These are phyloP conservation scores for Eidolon dupreanum DNA, from an alignment of 2,797 vertebrate species.

Conservation along the genomic window DNA sequence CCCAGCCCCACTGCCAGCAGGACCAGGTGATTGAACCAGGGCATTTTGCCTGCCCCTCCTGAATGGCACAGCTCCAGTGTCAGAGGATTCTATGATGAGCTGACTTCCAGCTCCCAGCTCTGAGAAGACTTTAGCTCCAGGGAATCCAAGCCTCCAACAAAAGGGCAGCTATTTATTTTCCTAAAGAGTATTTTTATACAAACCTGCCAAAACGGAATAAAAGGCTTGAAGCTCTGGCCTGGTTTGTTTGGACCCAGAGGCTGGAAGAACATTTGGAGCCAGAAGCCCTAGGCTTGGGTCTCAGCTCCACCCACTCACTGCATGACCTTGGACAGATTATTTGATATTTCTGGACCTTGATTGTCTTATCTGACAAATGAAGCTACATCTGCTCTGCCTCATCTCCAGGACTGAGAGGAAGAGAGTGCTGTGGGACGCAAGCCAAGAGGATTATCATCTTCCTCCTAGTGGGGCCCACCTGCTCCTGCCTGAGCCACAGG, in stretches of 20 bases:
- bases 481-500: neutral
- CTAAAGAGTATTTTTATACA: constrained; percentile 82
- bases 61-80: neutral
- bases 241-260: constrained; percentile 55
- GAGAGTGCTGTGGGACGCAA: neutral
- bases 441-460: neutral
- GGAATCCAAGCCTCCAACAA: constrained; percentile 48
- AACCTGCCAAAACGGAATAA: constrained; percentile 75
- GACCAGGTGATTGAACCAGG: constrained; percentile 43
- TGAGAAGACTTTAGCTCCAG: constrained; percentile 64
- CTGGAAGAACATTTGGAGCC: neutral
- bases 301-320: neutral
- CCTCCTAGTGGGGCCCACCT: neutral
- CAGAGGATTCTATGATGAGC: constrained; percentile 66
- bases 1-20: constrained; percentile 69
- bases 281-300: constrained; percentile 47
- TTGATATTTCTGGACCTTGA: constrained; percentile 53
- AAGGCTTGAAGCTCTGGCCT: constrained; percentile 64
- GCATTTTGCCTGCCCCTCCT: constrained; percentile 5
- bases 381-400: neutral
- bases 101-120: constrained; percentile 43
- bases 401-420: constrained; percentile 32
- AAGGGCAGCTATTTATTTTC: constrained; percentile 81
- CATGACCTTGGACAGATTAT: constrained; percentile 5
- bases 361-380: constrained; percentile 55